These are phyloP conservation scores for Limnephilus lunatus DNA, from an alignment of 2,888 invertebrate species.

Conservation along the genomic window DNA sequence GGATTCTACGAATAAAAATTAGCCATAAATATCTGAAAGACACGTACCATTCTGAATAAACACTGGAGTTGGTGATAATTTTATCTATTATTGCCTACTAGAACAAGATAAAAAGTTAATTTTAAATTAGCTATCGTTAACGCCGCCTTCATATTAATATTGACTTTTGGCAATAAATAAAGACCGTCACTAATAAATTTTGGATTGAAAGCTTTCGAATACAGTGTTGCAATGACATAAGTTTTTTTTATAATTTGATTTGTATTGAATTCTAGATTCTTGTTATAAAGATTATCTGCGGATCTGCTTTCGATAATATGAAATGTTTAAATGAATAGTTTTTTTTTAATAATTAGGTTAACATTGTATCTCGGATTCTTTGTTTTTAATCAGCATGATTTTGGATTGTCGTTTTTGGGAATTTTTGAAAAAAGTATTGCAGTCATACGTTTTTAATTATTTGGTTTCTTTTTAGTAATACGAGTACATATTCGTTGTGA, in stretches of 20 bases:
- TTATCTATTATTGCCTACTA: constrained; percentile 37
- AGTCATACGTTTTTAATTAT: too few species aligned
- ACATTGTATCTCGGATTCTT: background rate
- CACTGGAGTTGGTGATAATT: constrained; percentile 12
- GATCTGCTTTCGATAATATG: background rate
- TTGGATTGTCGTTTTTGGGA: background rate
- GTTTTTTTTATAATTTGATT: background rate
- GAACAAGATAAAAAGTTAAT: constrained; percentile 43
- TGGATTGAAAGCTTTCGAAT: background rate
- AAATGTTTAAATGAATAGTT: background rate
- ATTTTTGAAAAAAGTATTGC: background rate
- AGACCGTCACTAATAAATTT: background rate
- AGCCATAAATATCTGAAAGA: constrained; percentile 32
- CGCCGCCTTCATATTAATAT: constrained; percentile 38
- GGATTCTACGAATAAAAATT: constrained; percentile 42
- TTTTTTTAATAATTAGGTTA: too few species aligned
- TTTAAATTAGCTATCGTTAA: constrained; percentile 41
- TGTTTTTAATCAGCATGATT: too few species aligned
- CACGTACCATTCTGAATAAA: constrained; percentile 49
- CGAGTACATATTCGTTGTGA: too few species aligned
- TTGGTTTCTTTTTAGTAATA: background rate
- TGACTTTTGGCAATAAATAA: constrained; percentile 38
- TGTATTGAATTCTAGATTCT: background rate
- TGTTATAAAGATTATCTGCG: background rate
- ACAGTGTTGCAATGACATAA: too few species aligned